Conservation (phyloP, 2,113 vertebrate genomes). For the Dunckerocampus dactyliophorus region DNA sequence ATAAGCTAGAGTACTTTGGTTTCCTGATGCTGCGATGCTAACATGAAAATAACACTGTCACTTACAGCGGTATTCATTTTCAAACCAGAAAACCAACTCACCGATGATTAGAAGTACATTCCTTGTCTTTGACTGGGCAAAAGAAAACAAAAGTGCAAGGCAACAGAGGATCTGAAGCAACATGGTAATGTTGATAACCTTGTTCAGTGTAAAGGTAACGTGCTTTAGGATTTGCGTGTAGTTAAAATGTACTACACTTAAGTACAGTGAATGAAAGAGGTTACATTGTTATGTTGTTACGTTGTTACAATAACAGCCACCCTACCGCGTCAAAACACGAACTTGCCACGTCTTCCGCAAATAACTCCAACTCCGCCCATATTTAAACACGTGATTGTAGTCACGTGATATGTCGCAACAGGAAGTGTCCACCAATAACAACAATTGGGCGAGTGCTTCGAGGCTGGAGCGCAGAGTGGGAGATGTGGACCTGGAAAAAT, state of each 20-base stretch:
- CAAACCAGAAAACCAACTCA: constrained; percentile 37
- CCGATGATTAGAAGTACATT: constrained; percentile 77
- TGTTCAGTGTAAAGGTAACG: neutral
- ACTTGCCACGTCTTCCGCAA: constrained; percentile 31
- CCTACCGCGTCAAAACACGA: neutral
- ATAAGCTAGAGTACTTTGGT: too few species aligned
- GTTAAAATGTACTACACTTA: too few species aligned
- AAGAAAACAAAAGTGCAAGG: constrained; percentile 9
- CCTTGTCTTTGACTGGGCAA: constrained; percentile 45
- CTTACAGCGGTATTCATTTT: too few species aligned
- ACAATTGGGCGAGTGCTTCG: constrained; percentile 29
- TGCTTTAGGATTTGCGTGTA: too few species aligned
- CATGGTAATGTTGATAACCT: constrained; percentile 18
- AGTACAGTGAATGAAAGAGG: too few species aligned
- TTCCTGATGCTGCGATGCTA: too few species aligned
- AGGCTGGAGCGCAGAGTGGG: neutral
- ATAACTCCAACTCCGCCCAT: constrained; percentile 19
- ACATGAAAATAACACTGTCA: too few species aligned
- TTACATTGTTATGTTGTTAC: neutral
- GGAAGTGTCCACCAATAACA: constrained; percentile 5
- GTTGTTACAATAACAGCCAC: too few species aligned
- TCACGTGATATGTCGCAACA: constrained; percentile 40
- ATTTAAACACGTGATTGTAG: constrained; percentile 28
- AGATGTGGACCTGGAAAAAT: neutral
- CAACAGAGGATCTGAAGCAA: constrained; percentile 2